Evolutionary conservation across 2,797 vertebrate species (phyloP), one percentile per base, ranked within the genome.

Genomic region (Oryzias sinensis): DNA sequence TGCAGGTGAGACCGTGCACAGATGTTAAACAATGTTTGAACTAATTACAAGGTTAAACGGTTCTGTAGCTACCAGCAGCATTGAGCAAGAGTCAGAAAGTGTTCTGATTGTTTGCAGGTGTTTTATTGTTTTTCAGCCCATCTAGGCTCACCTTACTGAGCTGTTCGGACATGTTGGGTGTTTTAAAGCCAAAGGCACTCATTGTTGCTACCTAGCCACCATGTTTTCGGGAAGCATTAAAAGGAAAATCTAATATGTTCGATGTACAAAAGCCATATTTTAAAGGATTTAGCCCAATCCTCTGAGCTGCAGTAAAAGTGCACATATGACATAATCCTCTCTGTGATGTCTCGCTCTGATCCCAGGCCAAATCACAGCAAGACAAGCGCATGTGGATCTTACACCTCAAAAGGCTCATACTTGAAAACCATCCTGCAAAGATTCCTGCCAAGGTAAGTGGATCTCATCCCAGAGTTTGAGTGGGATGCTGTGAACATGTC

Each of bases 381-480:
- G 97, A 99, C 76, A 99, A 99, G 62, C 94, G 95, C 71, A 94
- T 96, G 68, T 99, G 97, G 97, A 94, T 98, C 83, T 89, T 98
- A 70, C 96, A 99, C 81, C 91, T 99, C 77, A 99, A 99, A 81
- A 94, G 96, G 49, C 91, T 99, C 70, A 99, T 99, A 87, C 93
- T 99, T 68, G 97, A 99, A 93, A 99, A 99, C 79, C 97, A 99
- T 47, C 95, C 95, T 0, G 96, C 97, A 52, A 98, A 98, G 92
- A 98, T 99, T 80, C 97, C 97, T 20, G 96, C 96, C 47, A 99
- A 99, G 95, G 97, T 99, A 73, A 90, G 77, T 56, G 15, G 61
- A 59, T 11, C 42, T 53, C 5, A 0, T 43, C 57, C 48, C 25
- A 74, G 43, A 51, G 59, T 67, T 15, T 51, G 48, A 56, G 49